Percentiles rank a stretch among this genome's conserved stretches.
phyloP scores from a whole-genome alignment of 2,113 vertebrate species.

The Todiramphus saurophagus region DNA sequence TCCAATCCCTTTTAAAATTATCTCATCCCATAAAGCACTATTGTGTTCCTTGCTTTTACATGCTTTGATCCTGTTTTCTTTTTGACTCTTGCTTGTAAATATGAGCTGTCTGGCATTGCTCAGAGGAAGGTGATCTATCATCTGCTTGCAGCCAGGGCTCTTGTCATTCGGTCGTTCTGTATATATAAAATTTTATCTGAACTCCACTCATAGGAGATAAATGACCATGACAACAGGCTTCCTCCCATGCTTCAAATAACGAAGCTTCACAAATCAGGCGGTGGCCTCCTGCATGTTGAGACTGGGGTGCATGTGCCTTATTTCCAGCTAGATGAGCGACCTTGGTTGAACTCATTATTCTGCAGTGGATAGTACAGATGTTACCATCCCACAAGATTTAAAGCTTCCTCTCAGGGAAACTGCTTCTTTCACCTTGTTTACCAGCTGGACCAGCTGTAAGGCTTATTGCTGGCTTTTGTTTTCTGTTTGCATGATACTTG shows the following conservation, averaged over 20 bases:
- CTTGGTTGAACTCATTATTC: conserved; percentile 60
- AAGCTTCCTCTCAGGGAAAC: conserved; percentile 17
- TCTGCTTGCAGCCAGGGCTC: neutral
- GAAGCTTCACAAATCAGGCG: conserved; percentile 32
- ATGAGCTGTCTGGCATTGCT: neutral
- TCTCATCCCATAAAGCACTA: neutral
- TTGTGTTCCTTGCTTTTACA: neutral
- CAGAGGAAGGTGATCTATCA: conserved; percentile 16
- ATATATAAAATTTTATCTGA: conserved; percentile 12
- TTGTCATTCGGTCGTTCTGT: neutral
- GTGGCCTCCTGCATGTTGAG: neutral
- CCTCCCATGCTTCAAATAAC: neutral
- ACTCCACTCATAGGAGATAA: neutral
- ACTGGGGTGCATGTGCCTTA: neutral
- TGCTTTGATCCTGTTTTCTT: neutral
- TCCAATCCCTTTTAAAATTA: neutral
- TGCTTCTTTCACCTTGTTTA: conserved; percentile 30
- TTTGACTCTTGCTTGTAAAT: neutral
- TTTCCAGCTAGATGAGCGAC: conserved; percentile 19
- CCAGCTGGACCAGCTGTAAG: neutral
- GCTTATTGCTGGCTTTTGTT: conserved; percentile 58
- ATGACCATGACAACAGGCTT: conserved; percentile 19
- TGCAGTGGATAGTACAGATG: conserved; percentile 24
- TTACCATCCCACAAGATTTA: neutral
- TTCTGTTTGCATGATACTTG: neutral